Evolutionary conservation across 2,888 invertebrate genomes (phyloP).

Genomic region (Toxonevra muliebris): DNA sequence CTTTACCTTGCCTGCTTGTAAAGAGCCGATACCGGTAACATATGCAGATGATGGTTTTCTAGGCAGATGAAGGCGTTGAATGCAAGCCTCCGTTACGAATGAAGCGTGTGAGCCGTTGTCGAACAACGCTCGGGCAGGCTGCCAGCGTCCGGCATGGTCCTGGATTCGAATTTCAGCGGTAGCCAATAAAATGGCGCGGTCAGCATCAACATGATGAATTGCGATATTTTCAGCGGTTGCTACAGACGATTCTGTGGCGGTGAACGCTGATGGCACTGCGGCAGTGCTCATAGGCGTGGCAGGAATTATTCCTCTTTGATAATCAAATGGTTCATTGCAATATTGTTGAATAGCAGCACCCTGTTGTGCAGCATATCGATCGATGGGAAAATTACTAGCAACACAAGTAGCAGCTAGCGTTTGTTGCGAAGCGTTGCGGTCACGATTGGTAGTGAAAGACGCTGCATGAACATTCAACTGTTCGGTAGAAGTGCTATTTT

Average conservation of each 20-base stretch:
- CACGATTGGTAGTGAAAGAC: neutral
- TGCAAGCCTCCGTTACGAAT: conserved; percentile 30
- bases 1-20: neutral
- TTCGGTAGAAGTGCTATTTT: neutral
- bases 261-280: neutral
- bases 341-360: too few species aligned
- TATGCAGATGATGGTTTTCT: conserved; percentile 6
- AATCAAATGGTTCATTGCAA: too few species aligned
- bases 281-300: neutral
- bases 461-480: neutral
- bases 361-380: too few species aligned
- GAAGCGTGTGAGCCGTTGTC: too few species aligned
- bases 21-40: neutral
- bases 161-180: too few species aligned
- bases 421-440: neutral
- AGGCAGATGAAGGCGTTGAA: conserved; percentile 30
- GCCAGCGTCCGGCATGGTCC: too few species aligned
- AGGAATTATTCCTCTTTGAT: neutral
- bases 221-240: neutral
- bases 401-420: neutral
- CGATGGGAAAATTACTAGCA: neutral
- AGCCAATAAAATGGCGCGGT: neutral
- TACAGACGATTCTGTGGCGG: too few species aligned
- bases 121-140: too few species aligned
- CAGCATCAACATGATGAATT: neutral